Evolutionary conservation across 1,140 invertebrate species (phyloP), one percentile per base, ranked within the genome.

Genomic region (Helicoverpa zea): DNA sequence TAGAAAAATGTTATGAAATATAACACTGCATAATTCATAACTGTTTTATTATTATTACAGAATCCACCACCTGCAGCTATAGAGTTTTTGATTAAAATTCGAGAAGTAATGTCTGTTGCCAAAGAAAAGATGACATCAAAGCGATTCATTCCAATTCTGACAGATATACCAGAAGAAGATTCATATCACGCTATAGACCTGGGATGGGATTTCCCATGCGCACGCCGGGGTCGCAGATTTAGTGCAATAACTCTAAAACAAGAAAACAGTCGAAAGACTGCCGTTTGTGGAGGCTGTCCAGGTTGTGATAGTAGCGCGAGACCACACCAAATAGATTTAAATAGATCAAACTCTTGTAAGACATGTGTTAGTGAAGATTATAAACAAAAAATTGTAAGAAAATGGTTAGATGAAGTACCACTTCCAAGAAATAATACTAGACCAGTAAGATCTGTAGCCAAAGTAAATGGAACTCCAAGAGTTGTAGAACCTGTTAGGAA

Each of bases 51-150:
- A 81, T 73, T 72, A 63, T 91, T 94, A 73, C 90, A 98, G 97
- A 96, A 97, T 74, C 98, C 98, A 61, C 98, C 98, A 13, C 98
- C 98, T 85, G 98, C 97, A 49, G 98, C 98, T 14, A 93, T 98
- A 51, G 98, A 98, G 91, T 98, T 98, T 91, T 95, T 98, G 12
- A 95, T 96, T 0, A 98, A 98, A 95, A 98, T 98, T 73, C 96
- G 98, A 23, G 98, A 98, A 95, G 98, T 98, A 11, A 98, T 98
- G 87, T 95, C 97, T 5, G 97, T 98, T 54, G 98, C 98, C 5
- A 98, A 98, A 91, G 97, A 97, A 76, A 98, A 98, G 92, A 98
- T 98, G 96, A 95, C 96, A n/a, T 96, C 96, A 2, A 98, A 98
- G 92, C 96, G 96, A 75, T 98, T 98, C 88, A 95, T 97, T 59